A percentile compares a stretch with the other conserved stretches of the same genome.
Conservation (phyloP, 2,113 vertebrate species). For the Barbus barbus region DNA sequence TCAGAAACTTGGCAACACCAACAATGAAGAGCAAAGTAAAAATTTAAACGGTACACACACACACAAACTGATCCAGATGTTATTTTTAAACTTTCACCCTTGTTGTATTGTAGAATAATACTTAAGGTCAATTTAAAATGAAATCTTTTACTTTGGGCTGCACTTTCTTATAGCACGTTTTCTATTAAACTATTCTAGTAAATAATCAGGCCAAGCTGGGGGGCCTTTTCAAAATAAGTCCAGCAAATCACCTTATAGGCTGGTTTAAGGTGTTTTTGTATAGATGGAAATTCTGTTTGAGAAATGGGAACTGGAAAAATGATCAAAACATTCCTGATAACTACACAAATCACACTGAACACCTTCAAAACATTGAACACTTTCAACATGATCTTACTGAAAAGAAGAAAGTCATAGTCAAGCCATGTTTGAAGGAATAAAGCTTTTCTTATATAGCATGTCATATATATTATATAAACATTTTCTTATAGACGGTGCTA, state of each 20-base stretch:
- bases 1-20: neutral
- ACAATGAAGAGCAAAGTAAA: neutral
- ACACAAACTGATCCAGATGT: neutral
- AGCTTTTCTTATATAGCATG: neutral
- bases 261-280: neutral
- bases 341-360: neutral
- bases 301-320: neutral
- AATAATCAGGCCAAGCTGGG: too few relatives aligned
- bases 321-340: neutral
- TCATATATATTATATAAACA: too few relatives aligned
- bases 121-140: neutral
- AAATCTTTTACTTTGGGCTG: neutral
- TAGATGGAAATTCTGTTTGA: neutral
- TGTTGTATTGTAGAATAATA: neutral
- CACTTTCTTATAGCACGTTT: too few relatives aligned
- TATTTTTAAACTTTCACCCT: neutral
- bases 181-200: too few relatives aligned
- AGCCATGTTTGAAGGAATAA: neutral
- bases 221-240: too few relatives aligned
- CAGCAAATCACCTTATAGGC: neutral
- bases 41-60: neutral
- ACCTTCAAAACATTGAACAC: too few relatives aligned
- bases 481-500: too few relatives aligned
- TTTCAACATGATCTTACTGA: neutral
- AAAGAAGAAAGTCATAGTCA: neutral